phyloP scores from a whole-genome alignment of 1,140 invertebrate genomes.

The Lasioglossum baleicum region DNA sequence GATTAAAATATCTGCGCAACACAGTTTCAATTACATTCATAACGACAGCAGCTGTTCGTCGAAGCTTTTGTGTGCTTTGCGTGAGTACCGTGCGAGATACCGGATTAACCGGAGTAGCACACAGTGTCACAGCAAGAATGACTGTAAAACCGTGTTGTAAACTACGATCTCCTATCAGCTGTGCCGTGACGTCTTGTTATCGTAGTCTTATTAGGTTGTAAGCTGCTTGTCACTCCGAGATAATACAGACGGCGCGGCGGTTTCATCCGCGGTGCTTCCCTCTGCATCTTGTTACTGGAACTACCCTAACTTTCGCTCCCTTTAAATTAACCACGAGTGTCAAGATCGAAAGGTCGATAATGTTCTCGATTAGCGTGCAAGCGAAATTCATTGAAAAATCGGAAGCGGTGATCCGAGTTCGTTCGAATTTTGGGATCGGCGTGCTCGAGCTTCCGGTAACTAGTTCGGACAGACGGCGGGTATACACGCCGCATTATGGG shows the following conservation, averaged over 20 bases:
- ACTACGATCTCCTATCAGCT: background rate
- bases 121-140: slow-evolving; percentile 13
- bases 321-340: no score
- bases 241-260: slow-evolving; percentile 47
- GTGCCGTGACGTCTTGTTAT: slow-evolving; percentile 33
- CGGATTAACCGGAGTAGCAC: slow-evolving; percentile 30
- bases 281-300: background rate
- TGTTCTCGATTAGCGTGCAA: no score
- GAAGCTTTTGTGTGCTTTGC: slow-evolving; percentile 5
- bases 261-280: background rate
- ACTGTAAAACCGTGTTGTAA: slow-evolving; percentile 35
- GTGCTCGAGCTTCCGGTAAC: background rate
- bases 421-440: background rate
- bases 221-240: slow-evolving; percentile 49
- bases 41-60: background rate
- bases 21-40: background rate
- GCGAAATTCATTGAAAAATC: no score
- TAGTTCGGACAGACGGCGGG: background rate
- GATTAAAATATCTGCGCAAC: background rate
- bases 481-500: background rate
- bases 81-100: background rate
- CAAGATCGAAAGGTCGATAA: no score
- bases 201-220: slow-evolving; percentile 57
- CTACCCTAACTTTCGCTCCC: background rate
- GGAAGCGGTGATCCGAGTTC: no score